Conservation (phyloP, 2,797 vertebrate genomes). For the Sparidentex hasta region DNA sequence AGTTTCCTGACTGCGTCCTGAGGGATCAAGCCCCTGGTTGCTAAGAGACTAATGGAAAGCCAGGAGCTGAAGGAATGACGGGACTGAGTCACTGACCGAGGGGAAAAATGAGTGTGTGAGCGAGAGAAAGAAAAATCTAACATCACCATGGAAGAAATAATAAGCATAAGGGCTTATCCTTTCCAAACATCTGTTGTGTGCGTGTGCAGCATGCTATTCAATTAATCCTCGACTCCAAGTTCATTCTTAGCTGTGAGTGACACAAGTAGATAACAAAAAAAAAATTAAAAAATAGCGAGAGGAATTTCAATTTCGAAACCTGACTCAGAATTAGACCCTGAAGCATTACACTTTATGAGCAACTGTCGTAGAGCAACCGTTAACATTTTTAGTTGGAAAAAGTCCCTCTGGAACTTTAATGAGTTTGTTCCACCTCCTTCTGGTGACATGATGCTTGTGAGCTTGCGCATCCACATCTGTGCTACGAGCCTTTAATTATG, state of each 20-base stretch:
- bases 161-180: background rate
- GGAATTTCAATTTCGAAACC: constrained; percentile 28
- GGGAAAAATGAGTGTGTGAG: constrained; percentile 23
- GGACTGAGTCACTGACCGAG: constrained; percentile 67
- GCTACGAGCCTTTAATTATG: constrained; percentile 9
- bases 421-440: constrained; percentile 8
- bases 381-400: background rate
- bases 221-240: background rate
- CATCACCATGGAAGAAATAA: constrained; percentile 26
- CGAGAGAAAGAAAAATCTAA: constrained; percentile 17
- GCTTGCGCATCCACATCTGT: constrained; percentile 31
- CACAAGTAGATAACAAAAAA: too few species aligned
- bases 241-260: background rate
- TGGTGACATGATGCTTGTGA: constrained; percentile 10
- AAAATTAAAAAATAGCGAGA: background rate
- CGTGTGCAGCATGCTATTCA: background rate
- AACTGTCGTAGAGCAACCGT: background rate
- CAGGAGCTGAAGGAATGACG: constrained; percentile 61
- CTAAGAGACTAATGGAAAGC: constrained; percentile 76
- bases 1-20: constrained; percentile 63
- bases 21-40: constrained; percentile 65
- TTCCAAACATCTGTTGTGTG: constrained; percentile 3
- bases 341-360: background rate
- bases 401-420: constrained; percentile 16
- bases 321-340: background rate